Conservation (phyloP, 1,140 invertebrate species). For the Maconellicoccus hirsutus region DNA sequence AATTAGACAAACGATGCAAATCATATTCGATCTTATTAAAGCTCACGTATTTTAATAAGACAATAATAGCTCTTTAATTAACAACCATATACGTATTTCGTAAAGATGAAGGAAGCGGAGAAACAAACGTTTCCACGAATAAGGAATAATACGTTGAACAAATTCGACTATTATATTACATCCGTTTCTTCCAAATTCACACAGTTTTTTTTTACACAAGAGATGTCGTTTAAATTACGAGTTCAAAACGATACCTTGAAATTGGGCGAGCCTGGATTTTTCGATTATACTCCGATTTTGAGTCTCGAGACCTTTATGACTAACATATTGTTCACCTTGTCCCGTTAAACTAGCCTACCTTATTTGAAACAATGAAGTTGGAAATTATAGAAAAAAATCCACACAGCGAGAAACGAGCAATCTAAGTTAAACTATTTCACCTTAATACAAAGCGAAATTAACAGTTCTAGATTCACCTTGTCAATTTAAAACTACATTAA, state of each 20-base stretch:
- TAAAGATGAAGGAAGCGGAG: too few species aligned
- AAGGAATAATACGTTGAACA: background rate
- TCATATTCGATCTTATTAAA: too few species aligned
- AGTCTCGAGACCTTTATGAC: background rate
- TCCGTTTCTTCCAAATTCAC: background rate
- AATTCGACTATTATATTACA: background rate
- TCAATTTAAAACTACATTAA: background rate
- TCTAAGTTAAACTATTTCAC: background rate
- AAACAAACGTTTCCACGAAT: background rate
- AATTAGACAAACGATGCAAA: too few species aligned
- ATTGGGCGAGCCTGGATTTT: background rate
- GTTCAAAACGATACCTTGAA: background rate
- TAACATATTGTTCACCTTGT: background rate
- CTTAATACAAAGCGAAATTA: background rate
- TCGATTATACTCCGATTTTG: background rate
- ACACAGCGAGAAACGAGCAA: background rate
- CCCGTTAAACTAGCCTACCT: constrained; percentile 2
- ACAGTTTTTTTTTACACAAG: background rate
- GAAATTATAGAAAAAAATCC: background rate
- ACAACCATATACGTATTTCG: too few species aligned
- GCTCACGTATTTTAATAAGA: too few species aligned
- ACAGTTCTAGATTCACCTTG: constrained; percentile 7
- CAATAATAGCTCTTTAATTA: too few species aligned
- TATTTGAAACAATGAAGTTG: background rate
- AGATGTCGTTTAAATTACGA: background rate